phyloP scores from a whole-genome alignment of 2,113 vertebrate species.

The Cyprinodon brontotheroides region DNA sequence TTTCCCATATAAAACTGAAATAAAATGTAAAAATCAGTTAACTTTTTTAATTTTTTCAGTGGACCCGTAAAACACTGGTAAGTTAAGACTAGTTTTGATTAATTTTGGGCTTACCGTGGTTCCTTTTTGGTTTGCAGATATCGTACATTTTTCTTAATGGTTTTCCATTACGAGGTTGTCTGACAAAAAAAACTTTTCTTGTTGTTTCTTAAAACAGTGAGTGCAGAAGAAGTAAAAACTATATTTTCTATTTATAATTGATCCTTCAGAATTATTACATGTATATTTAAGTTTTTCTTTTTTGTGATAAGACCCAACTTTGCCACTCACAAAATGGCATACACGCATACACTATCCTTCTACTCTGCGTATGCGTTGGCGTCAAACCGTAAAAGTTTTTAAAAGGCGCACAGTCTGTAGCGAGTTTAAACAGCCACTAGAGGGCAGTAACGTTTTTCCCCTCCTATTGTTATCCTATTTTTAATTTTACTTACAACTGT shows the following conservation, averaged over 20 bases:
- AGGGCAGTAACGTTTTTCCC: constrained; percentile 22
- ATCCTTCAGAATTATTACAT: too few species aligned
- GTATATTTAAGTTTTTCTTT: not conserved
- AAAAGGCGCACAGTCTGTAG: constrained; percentile 18
- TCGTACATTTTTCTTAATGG: not conserved
- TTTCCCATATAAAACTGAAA: too few species aligned
- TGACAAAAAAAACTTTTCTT: too few species aligned
- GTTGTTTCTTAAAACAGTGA: too few species aligned
- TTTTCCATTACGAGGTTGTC: not conserved
- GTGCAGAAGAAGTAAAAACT: too few species aligned
- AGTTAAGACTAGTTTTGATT: too few species aligned
- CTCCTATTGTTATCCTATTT: not conserved
- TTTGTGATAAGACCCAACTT: not conserved
- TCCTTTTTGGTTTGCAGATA: not conserved
- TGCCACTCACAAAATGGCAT: not conserved
- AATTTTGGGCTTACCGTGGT: too few species aligned
- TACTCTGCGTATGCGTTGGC: not conserved
- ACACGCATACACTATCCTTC: not conserved
- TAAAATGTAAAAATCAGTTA: too few species aligned
- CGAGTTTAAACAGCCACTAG: constrained; percentile 35
- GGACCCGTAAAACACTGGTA: too few species aligned
- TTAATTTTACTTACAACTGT: rapidly evolving
- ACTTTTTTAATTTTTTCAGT: too few species aligned
- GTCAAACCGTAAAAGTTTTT: constrained; percentile 48
- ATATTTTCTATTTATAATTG: not conserved